These are phyloP conservation scores for Mormyrops boulengeri DNA, from an alignment of 2,797 vertebrate species.

Conservation along the genomic window DNA sequence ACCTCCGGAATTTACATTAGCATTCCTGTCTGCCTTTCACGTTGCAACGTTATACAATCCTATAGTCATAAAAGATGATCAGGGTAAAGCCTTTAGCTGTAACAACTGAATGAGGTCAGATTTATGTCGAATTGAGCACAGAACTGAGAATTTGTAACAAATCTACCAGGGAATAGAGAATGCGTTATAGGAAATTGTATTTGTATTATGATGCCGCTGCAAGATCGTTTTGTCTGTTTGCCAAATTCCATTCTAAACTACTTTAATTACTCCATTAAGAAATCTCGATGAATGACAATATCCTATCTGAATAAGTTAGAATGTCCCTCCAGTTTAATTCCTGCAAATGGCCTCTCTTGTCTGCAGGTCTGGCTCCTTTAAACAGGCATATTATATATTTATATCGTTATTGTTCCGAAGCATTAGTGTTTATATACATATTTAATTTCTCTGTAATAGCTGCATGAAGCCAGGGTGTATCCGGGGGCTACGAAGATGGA, in stretches of 20 bases:
- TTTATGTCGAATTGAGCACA: not conserved
- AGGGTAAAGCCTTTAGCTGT: not conserved
- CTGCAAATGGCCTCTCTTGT: not conserved
- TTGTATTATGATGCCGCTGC: not conserved
- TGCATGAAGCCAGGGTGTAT: not conserved
- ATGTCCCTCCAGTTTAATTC: not conserved
- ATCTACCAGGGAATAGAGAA: not conserved
- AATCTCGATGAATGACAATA: not conserved
- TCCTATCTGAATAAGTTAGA: not conserved
- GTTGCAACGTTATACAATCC: not conserved
- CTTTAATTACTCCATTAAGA: not conserved
- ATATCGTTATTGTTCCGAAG: not conserved
- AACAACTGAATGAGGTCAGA: not conserved
- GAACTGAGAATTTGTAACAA: not conserved
- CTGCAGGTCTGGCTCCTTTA: not conserved
- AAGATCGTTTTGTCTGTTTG: not conserved
- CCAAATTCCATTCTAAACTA: not conserved
- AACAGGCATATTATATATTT: conserved; percentile 5
- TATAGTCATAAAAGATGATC: not conserved
- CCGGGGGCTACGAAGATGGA: not conserved
- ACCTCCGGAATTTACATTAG: conserved; percentile 5
- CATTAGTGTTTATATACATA: conserved; percentile 19
- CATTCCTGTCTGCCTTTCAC: not conserved
- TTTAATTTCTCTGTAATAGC: conserved; percentile 22
- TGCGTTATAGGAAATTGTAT: not conserved